Base-by-base conservation (phyloP, 1,140 invertebrate species). In the Akabosia matsudoensis region DNA sequence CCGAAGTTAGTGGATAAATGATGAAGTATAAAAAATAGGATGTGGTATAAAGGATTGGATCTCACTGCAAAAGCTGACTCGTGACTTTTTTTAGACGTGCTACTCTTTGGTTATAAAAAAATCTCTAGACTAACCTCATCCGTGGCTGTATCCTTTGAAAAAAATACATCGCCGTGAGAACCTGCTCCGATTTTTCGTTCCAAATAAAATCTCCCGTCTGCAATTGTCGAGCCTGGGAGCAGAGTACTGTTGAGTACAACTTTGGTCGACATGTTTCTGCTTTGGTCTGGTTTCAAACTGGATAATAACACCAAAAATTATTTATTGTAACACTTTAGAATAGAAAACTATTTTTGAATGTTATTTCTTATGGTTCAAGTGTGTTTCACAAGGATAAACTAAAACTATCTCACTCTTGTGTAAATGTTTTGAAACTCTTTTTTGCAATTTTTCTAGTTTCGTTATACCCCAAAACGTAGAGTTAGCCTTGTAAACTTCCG, bases 141-240 rank as follows among this genome's bases (percentile, higher is more conserved):
- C 61, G 61, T 67, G 28, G 61, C 31, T 24, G 61, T 67, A 67
- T 67, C 61, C 61, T 67, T 67, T 67, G 61, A 67, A 67, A 67
- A n/a, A 30, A 67, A 67, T n/a, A 67, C 61, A 67, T 67, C 61
- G 13, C 61, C 61, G 61, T 67, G 61, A 30, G 61, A 67, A 4
- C 61, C 61, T 14, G 61, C 61, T 30, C 61, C 61, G 22, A 67
- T 67, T n/a, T 67, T 67, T 67, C 61, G 22, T n/a, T 16, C 4
- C 61, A 67, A 67, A n/a, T 67, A 31, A 67, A 67, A 67, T 30
- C 61, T 28, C n/a, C 61, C 61, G 3, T 67, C 61, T 30, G 61
- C 61, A 31, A 67, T 22, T 30, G 3, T 30, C 61, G 61, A 67
- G 61, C 28, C 61, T 2, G 61, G 61, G 28, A 13, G 26, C 4